phyloP scores from a whole-genome alignment of 2,113 vertebrate species.

The Xyrauchen texanus region DNA sequence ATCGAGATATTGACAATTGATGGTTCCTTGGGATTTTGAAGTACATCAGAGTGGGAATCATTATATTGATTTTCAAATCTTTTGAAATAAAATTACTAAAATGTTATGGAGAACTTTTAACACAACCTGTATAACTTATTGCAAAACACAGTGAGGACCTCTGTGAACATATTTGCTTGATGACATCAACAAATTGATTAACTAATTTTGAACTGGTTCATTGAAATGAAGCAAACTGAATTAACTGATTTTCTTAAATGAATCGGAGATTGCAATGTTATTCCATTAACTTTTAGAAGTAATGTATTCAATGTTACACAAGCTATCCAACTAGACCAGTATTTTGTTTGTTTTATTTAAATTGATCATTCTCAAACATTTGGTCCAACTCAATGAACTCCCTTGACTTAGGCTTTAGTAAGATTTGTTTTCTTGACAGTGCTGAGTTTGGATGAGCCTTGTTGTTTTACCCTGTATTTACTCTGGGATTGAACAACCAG shows the following conservation, averaged over 20 bases:
- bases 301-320: not conserved
- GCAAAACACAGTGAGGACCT: too few relatives aligned
- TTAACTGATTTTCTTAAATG: not conserved
- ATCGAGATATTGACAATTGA: too few relatives aligned
- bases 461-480: conserved; percentile 48
- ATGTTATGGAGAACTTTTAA: too few relatives aligned
- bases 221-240: too few relatives aligned
- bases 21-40: too few relatives aligned
- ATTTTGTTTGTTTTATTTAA: not conserved
- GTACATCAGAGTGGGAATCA: too few relatives aligned
- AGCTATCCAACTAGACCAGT: not conserved
- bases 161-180: not conserved
- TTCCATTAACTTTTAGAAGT: not conserved
- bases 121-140: too few relatives aligned
- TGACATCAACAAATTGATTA: not conserved
- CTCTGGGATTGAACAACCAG: conserved; percentile 39
- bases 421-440: conserved; percentile 22
- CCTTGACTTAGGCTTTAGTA: conserved; percentile 8
- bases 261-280: not conserved
- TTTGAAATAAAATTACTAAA: too few relatives aligned
- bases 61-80: too few relatives aligned
- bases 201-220: not conserved
- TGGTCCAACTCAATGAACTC: conserved; percentile 9
- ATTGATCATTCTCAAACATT: not conserved
- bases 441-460: conserved; percentile 10